Evolutionary conservation across 1,140 invertebrate species (phyloP).

Genomic region (Ips typographus): DNA sequence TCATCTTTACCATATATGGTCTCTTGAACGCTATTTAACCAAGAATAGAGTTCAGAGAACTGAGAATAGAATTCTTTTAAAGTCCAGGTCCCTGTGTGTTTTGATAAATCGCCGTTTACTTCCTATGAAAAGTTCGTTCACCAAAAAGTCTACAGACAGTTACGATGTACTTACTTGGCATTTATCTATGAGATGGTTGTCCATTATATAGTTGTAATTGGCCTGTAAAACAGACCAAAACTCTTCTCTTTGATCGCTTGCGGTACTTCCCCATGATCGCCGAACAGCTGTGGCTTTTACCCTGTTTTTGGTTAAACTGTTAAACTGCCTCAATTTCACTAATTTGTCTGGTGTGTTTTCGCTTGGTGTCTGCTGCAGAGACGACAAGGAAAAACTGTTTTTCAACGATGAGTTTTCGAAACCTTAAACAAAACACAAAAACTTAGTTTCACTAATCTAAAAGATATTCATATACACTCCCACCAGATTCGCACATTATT

Average conservation of each 20-base stretch:
- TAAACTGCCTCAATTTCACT: slow-evolving; percentile 61
- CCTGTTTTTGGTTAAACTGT: slow-evolving; percentile 69
- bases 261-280: slow-evolving; percentile 68
- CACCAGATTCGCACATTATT: not conserved
- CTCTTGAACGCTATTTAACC: slow-evolving; percentile 76
- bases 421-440: slow-evolving; percentile 47
- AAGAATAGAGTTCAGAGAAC: slow-evolving; percentile 78
- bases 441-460: not conserved
- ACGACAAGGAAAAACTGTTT: slow-evolving; percentile 61
- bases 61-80: slow-evolving; percentile 76
- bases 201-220: slow-evolving; percentile 92
- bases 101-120: slow-evolving; percentile 73
- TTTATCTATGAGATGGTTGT: slow-evolving; percentile 86
- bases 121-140: slow-evolving; percentile 50
- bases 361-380: slow-evolving; percentile 52
- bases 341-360: slow-evolving; percentile 54
- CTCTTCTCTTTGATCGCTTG: slow-evolving; percentile 72
- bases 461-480: not conserved
- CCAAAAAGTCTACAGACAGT: not conserved
- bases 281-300: slow-evolving; percentile 48
- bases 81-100: slow-evolving; percentile 69
- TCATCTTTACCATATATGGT: slow-evolving; percentile 73
- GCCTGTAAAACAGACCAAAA: slow-evolving; percentile 87
- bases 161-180: slow-evolving; percentile 63
- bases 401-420: slow-evolving; percentile 61